phyloP scores from a whole-genome alignment of 2,888 invertebrate genomes.

The Hydriomena furcata region DNA sequence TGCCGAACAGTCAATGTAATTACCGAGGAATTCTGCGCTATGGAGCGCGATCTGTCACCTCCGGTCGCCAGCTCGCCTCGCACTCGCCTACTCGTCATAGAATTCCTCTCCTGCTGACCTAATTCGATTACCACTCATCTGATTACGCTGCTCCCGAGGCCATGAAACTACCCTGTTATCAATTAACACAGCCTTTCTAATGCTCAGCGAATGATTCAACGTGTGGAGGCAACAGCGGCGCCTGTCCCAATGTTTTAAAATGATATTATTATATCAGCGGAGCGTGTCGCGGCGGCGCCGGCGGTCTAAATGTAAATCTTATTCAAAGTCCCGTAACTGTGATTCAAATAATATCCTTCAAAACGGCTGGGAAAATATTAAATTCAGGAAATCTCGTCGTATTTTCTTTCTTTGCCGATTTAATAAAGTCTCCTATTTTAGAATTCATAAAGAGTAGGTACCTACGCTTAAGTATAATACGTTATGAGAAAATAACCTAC shows the following conservation, averaged over 20 bases:
- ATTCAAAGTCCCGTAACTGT: constrained; percentile 35
- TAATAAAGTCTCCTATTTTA: constrained; percentile 19
- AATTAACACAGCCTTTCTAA: constrained; percentile 16
- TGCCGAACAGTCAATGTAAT: constrained; percentile 49
- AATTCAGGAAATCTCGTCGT: constrained; percentile 18
- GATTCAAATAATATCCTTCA: constrained; percentile 21
- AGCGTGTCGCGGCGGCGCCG: constrained; percentile 38
- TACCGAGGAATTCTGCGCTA: constrained; percentile 54
- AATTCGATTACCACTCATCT: constrained; percentile 32
- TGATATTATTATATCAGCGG: constrained; percentile 32
- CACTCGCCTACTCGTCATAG: constrained; percentile 1
- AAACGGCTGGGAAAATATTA: constrained; percentile 23
- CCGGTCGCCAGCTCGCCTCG: constrained; percentile 1
- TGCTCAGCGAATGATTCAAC: constrained; percentile 39
- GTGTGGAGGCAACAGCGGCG: constrained; percentile 39
- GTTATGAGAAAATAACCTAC: constrained; percentile 5
- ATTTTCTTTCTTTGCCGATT: constrained; percentile 6
- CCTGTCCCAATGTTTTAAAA: constrained; percentile 46
- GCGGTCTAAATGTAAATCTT: constrained; percentile 48
- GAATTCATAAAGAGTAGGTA: constrained; percentile 16
- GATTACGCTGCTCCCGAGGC: constrained; percentile 24
- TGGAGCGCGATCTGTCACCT: constrained; percentile 43
- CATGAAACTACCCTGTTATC: constrained; percentile 26
- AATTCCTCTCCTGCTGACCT: constrained; percentile 28
- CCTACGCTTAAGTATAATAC: too few species aligned